Evolutionary conservation across 2,113 vertebrate species (phyloP).

Genomic region (Micromys minutus): DNA sequence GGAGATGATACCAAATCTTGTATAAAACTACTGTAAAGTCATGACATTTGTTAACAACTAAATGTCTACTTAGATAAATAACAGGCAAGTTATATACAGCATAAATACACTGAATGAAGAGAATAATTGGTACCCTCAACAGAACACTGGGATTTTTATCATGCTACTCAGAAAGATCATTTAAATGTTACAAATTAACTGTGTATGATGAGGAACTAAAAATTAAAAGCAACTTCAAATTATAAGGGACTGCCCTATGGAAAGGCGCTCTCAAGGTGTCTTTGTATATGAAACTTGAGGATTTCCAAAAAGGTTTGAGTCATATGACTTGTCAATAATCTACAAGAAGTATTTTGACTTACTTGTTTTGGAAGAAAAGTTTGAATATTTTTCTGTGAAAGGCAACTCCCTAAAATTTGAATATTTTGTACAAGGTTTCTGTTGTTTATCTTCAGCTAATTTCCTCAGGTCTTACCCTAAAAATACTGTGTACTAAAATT

Average conservation of each 20-base stretch:
- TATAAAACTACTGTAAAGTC: background rate
- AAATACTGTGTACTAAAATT: constrained; percentile 49
- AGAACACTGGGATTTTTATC: background rate
- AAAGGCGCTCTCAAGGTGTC: constrained; percentile 55
- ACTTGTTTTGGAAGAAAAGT: constrained; percentile 35
- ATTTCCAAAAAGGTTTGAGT: constrained; percentile 58
- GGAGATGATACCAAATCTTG: background rate
- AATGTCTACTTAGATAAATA: background rate
- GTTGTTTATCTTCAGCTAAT: constrained; percentile 65
- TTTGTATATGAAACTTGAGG: constrained; percentile 55
- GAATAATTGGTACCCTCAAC: background rate
- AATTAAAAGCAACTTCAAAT: background rate
- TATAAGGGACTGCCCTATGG: background rate
- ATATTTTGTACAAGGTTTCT: constrained; percentile 61
- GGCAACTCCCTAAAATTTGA: constrained; percentile 51
- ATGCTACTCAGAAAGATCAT: background rate
- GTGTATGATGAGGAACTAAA: background rate
- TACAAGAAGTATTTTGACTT: constrained; percentile 25
- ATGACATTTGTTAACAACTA: background rate
- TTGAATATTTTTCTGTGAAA: constrained; percentile 66
- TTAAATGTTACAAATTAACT: background rate
- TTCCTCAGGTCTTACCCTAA: constrained; percentile 57
- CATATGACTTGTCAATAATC: constrained; percentile 44
- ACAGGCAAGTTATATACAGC: background rate
- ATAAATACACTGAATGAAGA: background rate